A percentile compares a stretch with the other conserved stretches of the same genome.
phyloP scores from a whole-genome alignment of 2,888 invertebrate species.

The Odontocolon sp. region DNA sequence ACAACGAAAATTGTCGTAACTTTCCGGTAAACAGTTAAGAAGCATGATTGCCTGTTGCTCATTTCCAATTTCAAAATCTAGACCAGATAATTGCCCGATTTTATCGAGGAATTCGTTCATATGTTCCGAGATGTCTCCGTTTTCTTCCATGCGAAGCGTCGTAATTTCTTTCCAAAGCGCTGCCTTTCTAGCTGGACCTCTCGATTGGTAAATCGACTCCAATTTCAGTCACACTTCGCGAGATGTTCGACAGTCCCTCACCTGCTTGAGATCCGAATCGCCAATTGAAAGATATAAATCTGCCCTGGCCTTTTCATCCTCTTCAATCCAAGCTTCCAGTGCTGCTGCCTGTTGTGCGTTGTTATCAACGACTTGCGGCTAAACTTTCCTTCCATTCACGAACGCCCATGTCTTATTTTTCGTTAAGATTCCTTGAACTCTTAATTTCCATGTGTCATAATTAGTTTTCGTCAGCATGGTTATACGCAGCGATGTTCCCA shows the following conservation, averaged over 20 bases:
- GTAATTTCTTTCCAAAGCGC: slow-evolving; percentile 75
- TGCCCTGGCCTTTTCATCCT: slow-evolving; percentile 23
- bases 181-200: slow-evolving; percentile 77
- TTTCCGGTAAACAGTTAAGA: slow-evolving; percentile 17
- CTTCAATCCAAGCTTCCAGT: slow-evolving; percentile 14
- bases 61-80: slow-evolving; percentile 67
- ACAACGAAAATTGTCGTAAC: slow-evolving; percentile 53
- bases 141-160: slow-evolving; percentile 69
- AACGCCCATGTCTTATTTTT: slow-evolving; percentile 28
- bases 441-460: slow-evolving; percentile 36
- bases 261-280: slow-evolving; percentile 29
- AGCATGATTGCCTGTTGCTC: slow-evolving; percentile 65
- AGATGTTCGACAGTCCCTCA: slow-evolving; percentile 61
- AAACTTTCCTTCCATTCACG: slow-evolving; percentile 21
- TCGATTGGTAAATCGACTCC: slow-evolving; percentile 72
- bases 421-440: slow-evolving; percentile 29
- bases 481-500: slow-evolving; percentile 8
- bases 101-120: slow-evolving; percentile 72
- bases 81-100: slow-evolving; percentile 72
- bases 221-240: slow-evolving; percentile 75
- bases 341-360: not conserved
- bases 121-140: slow-evolving; percentile 72
- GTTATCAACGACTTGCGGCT: not conserved
- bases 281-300: slow-evolving; percentile 20
- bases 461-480: not conserved